These are phyloP conservation scores for Rhyacichthys aspro DNA, from an alignment of 2,797 vertebrate genomes.

Conservation along the genomic window DNA sequence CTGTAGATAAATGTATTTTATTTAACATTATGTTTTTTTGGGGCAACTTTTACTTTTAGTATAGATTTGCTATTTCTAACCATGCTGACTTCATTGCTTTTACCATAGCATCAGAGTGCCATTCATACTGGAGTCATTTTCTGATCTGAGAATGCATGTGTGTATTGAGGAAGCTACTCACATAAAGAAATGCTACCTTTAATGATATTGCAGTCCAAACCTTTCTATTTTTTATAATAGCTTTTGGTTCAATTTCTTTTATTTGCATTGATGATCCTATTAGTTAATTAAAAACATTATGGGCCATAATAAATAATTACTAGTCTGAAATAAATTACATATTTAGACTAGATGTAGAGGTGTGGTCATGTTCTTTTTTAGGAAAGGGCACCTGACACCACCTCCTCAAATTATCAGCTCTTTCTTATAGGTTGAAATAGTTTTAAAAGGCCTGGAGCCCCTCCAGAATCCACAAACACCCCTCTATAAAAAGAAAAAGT, in stretches of 20 bases:
- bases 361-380: conserved; percentile 11
- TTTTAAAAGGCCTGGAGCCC: conserved; percentile 2
- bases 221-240: no score
- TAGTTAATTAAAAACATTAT: not conserved
- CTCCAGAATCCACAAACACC: conserved; percentile 7
- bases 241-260: no score
- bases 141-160: no score
- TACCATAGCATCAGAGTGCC: conserved; percentile 22
- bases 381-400: not conserved
- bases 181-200: no score
- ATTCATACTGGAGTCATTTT: conserved; percentile 12
- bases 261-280: no score
- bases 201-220: no score
- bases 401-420: not conserved
- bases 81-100: conserved; percentile 48
- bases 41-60: conserved; percentile 50
- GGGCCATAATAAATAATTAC: no score
- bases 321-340: no score
- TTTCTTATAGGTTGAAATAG: not conserved
- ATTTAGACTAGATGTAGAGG: no score
- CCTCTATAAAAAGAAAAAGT: conserved; percentile 9
- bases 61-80: conserved; percentile 45
- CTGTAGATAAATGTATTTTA: not conserved
- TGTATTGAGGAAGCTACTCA: not conserved
- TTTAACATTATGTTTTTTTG: conserved; percentile 8